A percentile compares a stretch with the other conserved stretches of the same genome.
phyloP scores from a whole-genome alignment of 2,113 vertebrate species.

The Chaetura pelagica region DNA sequence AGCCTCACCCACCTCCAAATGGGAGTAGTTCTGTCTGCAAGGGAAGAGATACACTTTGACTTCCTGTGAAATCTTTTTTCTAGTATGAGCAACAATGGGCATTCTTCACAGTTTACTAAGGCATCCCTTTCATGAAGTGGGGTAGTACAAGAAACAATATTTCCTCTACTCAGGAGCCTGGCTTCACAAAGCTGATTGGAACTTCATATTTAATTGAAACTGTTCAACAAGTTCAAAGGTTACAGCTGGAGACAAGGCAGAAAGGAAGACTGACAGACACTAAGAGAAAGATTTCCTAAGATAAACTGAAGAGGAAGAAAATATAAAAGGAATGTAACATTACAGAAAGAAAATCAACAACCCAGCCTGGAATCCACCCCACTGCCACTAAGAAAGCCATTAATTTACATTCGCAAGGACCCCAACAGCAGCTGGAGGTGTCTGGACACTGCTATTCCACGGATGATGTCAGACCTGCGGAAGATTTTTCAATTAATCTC shows the following conservation, averaged over 20 bases:
- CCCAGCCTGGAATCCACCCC: neutral
- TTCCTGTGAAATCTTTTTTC: neutral
- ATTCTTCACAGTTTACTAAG: neutral
- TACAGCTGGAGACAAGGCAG: neutral
- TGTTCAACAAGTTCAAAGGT: neutral
- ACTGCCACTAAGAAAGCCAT: neutral
- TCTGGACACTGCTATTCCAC: constrained; percentile 59
- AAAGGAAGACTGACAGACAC: neutral
- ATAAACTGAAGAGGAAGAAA: neutral
- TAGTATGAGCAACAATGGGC: fast-evolving
- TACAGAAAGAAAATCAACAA: neutral
- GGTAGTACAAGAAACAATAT: neutral
- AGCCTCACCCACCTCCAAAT: neutral
- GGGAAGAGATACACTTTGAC: neutral
- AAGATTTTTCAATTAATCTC: constrained; percentile 79
- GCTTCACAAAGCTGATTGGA: neutral
- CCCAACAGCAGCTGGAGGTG: constrained; percentile 63
- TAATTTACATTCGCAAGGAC: constrained; percentile 67
- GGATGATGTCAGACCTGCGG: constrained; percentile 56
- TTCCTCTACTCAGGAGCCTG: neutral
- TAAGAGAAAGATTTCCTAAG: neutral
- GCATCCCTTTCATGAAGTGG: neutral
- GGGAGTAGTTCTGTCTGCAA: neutral
- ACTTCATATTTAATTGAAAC: neutral
- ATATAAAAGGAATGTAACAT: neutral